Base-by-base conservation (phyloP, 2,113 vertebrate genomes). In the Neogale vison region DNA sequence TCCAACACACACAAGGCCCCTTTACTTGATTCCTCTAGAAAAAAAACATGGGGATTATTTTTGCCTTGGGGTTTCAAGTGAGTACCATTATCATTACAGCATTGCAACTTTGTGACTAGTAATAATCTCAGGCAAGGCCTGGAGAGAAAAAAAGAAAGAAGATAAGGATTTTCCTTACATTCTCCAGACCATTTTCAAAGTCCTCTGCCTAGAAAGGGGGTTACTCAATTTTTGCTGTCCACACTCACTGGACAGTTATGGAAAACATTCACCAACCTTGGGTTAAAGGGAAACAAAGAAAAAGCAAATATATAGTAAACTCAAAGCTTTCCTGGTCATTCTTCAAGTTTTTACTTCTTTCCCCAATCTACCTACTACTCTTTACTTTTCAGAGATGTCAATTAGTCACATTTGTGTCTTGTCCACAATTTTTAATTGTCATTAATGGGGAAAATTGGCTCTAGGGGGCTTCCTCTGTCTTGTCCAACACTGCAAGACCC, bases 301-400 rank as follows among this genome's bases (percentile, higher is more conserved):
- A 95, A 80, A 77, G 6, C n/a, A 36, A 65, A 72, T 29, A 87
- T 50, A 90, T 5, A 65, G 57, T 63, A 72, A 92, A 88, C 23
- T 63, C 50, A 83, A 55, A 45, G 76, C 6, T 39, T 83, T 88
- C 55, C 24, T 63, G 59, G 9, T 91, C 50, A 45, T 88, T 69
- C 39, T 84, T 96, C 36, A 95, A 63, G 82, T 69, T 61, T 95
- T 76, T 88, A 36, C 18, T 57, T 72, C 77, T 92, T 26, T 72
- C 21, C 52, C 11, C 29, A 31, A 59, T n/a, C 52, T 90, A 82
- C 34, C 8, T 61, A 6, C 29, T 61, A 39, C 76, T 71, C 14
- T 31, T 81, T 90, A 69, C 29, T 72, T 81, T 74, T 50, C 45
- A 81, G 13, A 82, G 74, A 20, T 50, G 55, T 87, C 45, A n/a